Evolutionary conservation across 2,797 vertebrate species (phyloP).

Genomic region (Melanotaenia trifasciata): DNA sequence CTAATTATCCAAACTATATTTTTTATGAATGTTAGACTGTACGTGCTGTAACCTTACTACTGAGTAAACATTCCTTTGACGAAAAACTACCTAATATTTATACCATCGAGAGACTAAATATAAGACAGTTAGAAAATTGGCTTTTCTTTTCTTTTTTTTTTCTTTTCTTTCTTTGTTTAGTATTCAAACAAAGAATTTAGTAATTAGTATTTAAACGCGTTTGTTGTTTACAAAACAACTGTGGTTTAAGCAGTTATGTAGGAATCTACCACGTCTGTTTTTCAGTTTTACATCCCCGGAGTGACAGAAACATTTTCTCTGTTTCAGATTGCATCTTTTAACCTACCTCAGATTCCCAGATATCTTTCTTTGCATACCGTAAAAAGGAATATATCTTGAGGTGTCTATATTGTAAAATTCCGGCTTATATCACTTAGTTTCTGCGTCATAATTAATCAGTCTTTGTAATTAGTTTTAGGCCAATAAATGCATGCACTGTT

Average conservation of each 20-base stretch:
- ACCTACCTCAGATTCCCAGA: constrained; percentile 61
- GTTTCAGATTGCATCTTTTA: constrained; percentile 7
- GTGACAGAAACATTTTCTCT: not conserved
- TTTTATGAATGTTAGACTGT: constrained; percentile 25
- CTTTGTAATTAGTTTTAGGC: constrained; percentile 9
- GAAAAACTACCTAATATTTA: constrained; percentile 51
- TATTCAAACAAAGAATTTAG: too few relatives aligned
- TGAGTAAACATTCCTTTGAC: constrained; percentile 61
- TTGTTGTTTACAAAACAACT: not conserved
- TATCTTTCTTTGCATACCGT: constrained; percentile 12
- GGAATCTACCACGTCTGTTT: not conserved
- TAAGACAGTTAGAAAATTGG: not conserved
- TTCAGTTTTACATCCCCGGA: not conserved
- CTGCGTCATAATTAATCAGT: not conserved
- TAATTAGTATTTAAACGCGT: not conserved
- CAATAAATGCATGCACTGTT: constrained; percentile 20
- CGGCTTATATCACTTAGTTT: not conserved
- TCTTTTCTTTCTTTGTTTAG: not conserved
- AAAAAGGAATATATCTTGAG: constrained; percentile 31
- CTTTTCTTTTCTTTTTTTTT: not conserved
- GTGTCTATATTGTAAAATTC: not conserved
- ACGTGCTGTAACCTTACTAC: constrained; percentile 25
- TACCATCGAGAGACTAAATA: not conserved
- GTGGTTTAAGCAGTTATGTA: not conserved
- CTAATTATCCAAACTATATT: constrained; percentile 39